Base-by-base conservation (phyloP, 1,140 invertebrate genomes). In the Leptinotarsa defecta region DNA sequence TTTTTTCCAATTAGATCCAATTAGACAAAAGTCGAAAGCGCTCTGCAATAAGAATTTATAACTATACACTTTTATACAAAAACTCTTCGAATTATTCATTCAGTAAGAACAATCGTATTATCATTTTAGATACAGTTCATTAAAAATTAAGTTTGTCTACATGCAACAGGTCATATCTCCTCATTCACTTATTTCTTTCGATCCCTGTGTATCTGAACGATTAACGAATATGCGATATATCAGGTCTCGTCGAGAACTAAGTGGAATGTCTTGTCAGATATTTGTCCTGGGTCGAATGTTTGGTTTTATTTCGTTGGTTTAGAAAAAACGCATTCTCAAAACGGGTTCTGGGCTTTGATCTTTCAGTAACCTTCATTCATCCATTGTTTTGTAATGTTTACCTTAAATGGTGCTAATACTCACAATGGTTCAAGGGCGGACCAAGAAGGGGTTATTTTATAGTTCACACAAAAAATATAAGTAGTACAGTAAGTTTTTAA, bases 211-310 rank as follows among this genome's bases (percentile, higher is more conserved):
- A 67, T 67, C 64, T 67, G 27, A 67, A 22, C 63, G 76, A 79
- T 77, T 76, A 77, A 77, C 76, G 78, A 78, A 80, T 80, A 80
- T 80, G 78, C 77, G 63, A 78, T 80, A 78, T 76, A 78, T 78
- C 76, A 78, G 73, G 76, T 75, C 74, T 74, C 65, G 67, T 62
- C 70, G 70, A 24, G 43, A 69, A 76, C 77, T 80, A 80, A 80
- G 79, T 80, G 79, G 79, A 80, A 80, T 80, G 76, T 80, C 79
- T 77, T 80, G 79, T 80, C 78, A 73, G 77, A 75, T 72, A 80
- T 80, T 79, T 80, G 79, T 80, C 71, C 71, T 34, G 62, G 34
- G 62, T 73, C 34, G 52, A 73, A 73, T 73, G 62, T 73, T 73
- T 73, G 71, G 63, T 73, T 73, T 73, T 73, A 73, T 73, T 73